Evolutionary conservation across 2,888 invertebrate species (phyloP), one percentile per base, ranked within the genome.

Genomic region (Apamea epomidion): DNA sequence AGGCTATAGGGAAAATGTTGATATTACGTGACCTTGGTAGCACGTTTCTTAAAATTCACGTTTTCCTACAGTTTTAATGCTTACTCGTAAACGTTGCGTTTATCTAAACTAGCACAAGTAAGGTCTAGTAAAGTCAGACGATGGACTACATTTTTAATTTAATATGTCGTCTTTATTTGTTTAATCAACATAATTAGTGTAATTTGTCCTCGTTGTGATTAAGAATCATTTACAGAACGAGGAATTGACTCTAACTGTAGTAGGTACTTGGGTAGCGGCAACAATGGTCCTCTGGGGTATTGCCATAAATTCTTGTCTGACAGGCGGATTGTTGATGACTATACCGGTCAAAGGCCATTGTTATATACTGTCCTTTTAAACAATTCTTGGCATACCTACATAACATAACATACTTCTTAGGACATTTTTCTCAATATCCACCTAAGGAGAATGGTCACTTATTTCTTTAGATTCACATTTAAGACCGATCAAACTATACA

Each of bases 11-110:
- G 18, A 68, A 82, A 68, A 45, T 0, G 4, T n/a, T 51, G 16
- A 48, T 32, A 48, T n/a, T 71, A 54, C 10, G 16, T 32, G 65
- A 16, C 74, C 74, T 77, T 75, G 72, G 25, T 12, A 8, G 25
- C 73, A 67, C 60, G 72, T 65, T 78, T 78, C 60, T 73, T 37
- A 67, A 73, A 75, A 78, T 69, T 58, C 71, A 86, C 72, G 54
- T 72, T 82, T 69, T 71, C 60, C 29, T 45, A 18, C 60, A 69
- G 2, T 74, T 72, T 25, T 60, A 51, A 32, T 68, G 51, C 5
- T 32, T 58, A 62, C 2, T 75, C 32, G 69, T 60, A 74, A 82
- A 84, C 37, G 29, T 76, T 74, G 29, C 25, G 65, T 75, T 65
- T 62, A 74, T 76, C 37, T 62, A 32, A 84, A 81, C 82, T 67